Base-by-base conservation (phyloP, 2,888 invertebrate species). In the Barypeithes pellucidus region DNA sequence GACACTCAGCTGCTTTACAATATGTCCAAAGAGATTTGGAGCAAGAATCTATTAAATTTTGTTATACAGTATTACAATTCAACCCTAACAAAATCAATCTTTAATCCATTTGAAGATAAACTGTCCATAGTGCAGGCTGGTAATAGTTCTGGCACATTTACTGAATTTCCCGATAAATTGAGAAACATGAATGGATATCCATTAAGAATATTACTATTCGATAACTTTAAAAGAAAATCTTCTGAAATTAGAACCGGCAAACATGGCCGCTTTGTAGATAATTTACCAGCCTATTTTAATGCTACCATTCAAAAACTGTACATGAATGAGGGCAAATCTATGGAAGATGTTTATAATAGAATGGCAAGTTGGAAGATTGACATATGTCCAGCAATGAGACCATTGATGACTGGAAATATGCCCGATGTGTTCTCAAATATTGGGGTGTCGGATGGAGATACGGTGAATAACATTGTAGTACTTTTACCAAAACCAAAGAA, bases 11-110 rank as follows among this genome's bases (percentile, higher is more conserved):
- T n/a, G 24, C 1, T 50, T 24, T 24, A 20, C 22, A 20, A 24
- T 5, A 50, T 50, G n/a, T 50, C 50, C 22, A 50, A n/a, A 20
- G 22, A 50, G n/a, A 50, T 50, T 3, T 50, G 50, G 50, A 24
- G 50, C n/a, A 50, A 24, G 5, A 20, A 20, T n/a, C 7, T 50
- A 4, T 22, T 50, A n/a, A 50, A 50, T 50, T 50, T 50, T 50
- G 22, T 50, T 0, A 3, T 50, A 0, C 12, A 24, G 1, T 50
- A 22, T n/a, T 50, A 12, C 7, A 50, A 50, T 50, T 3, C n/a
- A 24, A 50, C 50, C n/a, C 1, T 50, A 2, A 50, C n/a, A 4
- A 22, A 9, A 50, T 50, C 50, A 3, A 24, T 22, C 12, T 50
- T 50, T 24, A 50, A 50, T 24, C 50, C 22, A 12, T 50, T 50